Base-by-base conservation (phyloP, 2,797 vertebrate genomes). In the Lepidocolaptes lacrymiger region DNA sequence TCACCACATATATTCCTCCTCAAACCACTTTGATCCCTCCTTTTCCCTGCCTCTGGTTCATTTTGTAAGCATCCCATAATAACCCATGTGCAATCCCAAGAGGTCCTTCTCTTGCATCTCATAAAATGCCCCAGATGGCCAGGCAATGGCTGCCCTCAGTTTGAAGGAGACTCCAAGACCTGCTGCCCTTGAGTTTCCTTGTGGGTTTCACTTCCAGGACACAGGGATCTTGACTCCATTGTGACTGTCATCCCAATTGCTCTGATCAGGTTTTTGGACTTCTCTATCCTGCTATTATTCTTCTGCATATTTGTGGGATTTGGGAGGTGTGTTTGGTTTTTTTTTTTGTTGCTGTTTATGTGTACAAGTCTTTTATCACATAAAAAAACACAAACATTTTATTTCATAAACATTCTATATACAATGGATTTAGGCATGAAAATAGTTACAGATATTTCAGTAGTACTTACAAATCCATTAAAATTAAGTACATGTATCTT, bases 241-340 rank as follows among this genome's bases (percentile, higher is more conserved):
- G 22, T 63, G 26, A 49, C 43, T 22, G 28, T 64, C 20, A 43
- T 5, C 24, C 3, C 27, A n/a, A 17, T 32, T 85, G 4, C 18
- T 55, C 20, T 81, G 23, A 32, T 48, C 22, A 43, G 14, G 1
- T 18, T 81, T 83, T 77, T 19, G 5, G 12, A 23, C 23, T 71
- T 75, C 12, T 74, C 44, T 15, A 13, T 51, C 6, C 6, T 63
- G 11, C 7, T 36, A 4, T 19, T 36, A 4, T 26, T 73, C 12
- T 30, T 63, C 49, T n/a, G 3, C 5, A 3, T 20, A 17, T 49
- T 58, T 69, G 22, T 21, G 4, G 3, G 4, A 6, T 72, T 74
- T 4, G 5, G 14, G 9, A 3, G 2, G 0, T 7, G 28, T 68
- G 3, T 27, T 22, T 12, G 9, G 1, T 12, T 51, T 73, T 39